A percentile compares a stretch with the other conserved stretches of the same genome.
These are phyloP conservation scores for Exaiptasia diaphana DNA, from an alignment of 64 coral and sea anemone species.

Conservation along the genomic window DNA sequence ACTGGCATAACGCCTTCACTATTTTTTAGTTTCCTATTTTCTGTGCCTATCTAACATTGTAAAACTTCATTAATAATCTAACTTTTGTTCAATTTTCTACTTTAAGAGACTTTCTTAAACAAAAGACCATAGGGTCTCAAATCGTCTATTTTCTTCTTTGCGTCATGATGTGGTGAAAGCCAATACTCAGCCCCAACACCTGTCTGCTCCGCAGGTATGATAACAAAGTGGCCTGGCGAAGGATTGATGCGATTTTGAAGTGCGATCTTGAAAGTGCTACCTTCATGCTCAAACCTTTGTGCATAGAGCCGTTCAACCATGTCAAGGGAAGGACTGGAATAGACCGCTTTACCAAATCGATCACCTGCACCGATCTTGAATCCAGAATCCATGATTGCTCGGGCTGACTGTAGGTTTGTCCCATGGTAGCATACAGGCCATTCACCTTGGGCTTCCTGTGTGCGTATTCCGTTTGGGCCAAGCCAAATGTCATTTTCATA, in stretches of 20 bases:
- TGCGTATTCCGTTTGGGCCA: constrained; percentile 48
- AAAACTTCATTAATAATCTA: too few species aligned
- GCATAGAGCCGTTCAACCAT: constrained; percentile 48
- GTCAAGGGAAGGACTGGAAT: constrained; percentile 48
- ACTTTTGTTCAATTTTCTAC: too few species aligned
- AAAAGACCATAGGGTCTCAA: constrained; percentile 47
- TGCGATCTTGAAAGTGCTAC: constrained; percentile 35
- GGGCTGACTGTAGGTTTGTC: constrained; percentile 17
- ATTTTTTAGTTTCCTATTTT: too few species aligned
- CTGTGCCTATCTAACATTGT: too few species aligned
- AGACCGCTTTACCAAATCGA: constrained; percentile 15
- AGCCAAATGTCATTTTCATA: constrained; percentile 36
- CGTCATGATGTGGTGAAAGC: constrained; percentile 52
- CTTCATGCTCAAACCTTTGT: constrained; percentile 27
- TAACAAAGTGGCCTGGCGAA: background rate
- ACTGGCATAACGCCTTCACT: too few species aligned
- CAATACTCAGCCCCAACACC: constrained; percentile 40
- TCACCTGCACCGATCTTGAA: background rate
- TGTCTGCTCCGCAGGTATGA: constrained; percentile 23
- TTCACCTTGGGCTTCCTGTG: constrained; percentile 4
- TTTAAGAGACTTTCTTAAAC: constrained; percentile 25
- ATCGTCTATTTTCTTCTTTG: constrained; percentile 12
- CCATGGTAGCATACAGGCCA: constrained; percentile 62
- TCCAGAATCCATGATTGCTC: constrained; percentile 1
- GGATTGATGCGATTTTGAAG: constrained; percentile 62